phyloP scores from a whole-genome alignment of 2,113 vertebrate species.

The Glaucidium brasilianum region DNA sequence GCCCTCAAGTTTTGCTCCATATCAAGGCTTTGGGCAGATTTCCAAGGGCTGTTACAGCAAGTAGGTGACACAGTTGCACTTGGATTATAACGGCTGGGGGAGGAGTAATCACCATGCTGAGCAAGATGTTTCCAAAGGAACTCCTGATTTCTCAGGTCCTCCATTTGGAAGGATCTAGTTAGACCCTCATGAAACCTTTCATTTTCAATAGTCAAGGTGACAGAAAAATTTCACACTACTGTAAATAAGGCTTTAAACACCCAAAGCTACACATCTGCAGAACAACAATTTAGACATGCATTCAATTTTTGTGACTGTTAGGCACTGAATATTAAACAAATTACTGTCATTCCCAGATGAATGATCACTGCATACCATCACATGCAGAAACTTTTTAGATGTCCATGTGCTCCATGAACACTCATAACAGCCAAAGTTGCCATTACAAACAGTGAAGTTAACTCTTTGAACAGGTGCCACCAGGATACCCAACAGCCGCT shows the following conservation, averaged over 20 bases:
- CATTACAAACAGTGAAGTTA: not conserved
- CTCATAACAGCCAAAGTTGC: rapidly evolving
- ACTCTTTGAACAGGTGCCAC: not conserved
- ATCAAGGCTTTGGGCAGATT: rapidly evolving
- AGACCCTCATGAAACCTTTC: not conserved
- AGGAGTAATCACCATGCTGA: not conserved
- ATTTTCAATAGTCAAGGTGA: not conserved
- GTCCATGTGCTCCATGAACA: rapidly evolving
- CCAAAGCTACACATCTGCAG: not conserved
- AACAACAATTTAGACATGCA: rapidly evolving
- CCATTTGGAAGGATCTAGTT: not conserved
- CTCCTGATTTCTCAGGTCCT: not conserved
- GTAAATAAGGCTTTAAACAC: not conserved
- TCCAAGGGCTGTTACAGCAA: rapidly evolving
- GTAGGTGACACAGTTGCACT: not conserved
- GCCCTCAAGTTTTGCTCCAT: rapidly evolving
- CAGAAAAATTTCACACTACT: rapidly evolving
- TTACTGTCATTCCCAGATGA: not conserved
- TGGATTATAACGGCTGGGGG: rapidly evolving
- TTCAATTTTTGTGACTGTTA: not conserved
- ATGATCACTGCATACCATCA: rapidly evolving
- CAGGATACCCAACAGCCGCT: rapidly evolving
- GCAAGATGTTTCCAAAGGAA: rapidly evolving
- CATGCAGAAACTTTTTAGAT: rapidly evolving
- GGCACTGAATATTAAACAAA: rapidly evolving